These are phyloP conservation scores for Periophthalmodon schlosseri DNA, from an alignment of 2,113 vertebrate species.

Conservation along the genomic window DNA sequence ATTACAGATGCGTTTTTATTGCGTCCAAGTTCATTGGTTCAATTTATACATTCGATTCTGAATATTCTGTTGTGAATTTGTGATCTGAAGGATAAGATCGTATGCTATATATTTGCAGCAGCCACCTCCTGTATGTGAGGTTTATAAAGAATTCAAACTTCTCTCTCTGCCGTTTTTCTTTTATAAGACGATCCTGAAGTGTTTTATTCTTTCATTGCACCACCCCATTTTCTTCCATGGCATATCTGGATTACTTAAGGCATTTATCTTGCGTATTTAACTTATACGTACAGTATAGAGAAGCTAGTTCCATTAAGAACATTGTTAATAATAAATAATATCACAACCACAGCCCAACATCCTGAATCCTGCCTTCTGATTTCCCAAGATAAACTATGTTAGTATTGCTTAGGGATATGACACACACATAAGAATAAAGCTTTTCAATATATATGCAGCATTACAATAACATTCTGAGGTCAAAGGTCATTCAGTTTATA, in stretches of 20 bases:
- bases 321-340: not conserved
- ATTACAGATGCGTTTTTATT: constrained; percentile 14
- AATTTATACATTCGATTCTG: not conserved
- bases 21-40: constrained; percentile 11
- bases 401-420: not conserved
- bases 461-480: not conserved
- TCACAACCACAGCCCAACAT: not conserved
- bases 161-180: constrained; percentile 12
- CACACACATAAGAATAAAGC: not conserved
- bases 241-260: not conserved
- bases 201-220: constrained; percentile 9
- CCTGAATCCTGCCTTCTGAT: not conserved
- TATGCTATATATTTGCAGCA: constrained; percentile 44
- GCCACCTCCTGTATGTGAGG: constrained; percentile 31
- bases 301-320: not conserved
- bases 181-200: not conserved
- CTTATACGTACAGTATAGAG: not conserved
- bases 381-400: not conserved
- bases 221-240: constrained; percentile 13
- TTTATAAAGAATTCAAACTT: constrained; percentile 57
- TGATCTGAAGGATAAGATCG: constrained; percentile 32
- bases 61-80: not conserved
- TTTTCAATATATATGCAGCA: not conserved
- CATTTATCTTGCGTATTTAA: not conserved
- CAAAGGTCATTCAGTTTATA: not conserved